phyloP scores from a whole-genome alignment of 1,140 invertebrate genomes.

The Drosophila melanogaster region DNA sequence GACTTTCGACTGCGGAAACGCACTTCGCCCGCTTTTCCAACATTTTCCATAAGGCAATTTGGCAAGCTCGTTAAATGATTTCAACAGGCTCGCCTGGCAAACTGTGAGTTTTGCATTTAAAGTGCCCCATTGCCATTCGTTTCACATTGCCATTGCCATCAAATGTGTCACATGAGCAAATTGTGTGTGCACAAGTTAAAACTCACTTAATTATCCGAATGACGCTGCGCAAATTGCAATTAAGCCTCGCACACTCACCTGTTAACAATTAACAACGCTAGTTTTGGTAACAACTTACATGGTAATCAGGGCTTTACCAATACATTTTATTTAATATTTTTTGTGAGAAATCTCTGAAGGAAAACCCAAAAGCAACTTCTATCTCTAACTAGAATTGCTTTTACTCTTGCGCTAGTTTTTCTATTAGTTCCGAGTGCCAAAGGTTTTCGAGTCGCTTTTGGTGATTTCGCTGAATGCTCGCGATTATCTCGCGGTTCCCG shows the following conservation, averaged over 20 bases:
- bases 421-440: not conserved
- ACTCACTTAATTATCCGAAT: slow-evolving; percentile 4
- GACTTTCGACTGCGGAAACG: slow-evolving; percentile 4
- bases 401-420: not conserved
- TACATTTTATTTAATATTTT: no score
- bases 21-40: slow-evolving; percentile 3
- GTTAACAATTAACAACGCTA: slow-evolving; percentile 8
- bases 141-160: slow-evolving; percentile 22
- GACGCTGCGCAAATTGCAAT: slow-evolving; percentile 20
- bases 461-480: not conserved
- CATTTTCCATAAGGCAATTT: slow-evolving; percentile 30
- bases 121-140: slow-evolving; percentile 31
- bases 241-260: slow-evolving; percentile 1
- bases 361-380: no score
- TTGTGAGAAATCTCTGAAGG: no score
- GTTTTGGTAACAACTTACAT: no score
- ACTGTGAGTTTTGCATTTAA: slow-evolving; percentile 48
- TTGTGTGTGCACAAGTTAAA: slow-evolving; percentile 17
- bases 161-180: slow-evolving; percentile 19
- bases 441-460: not conserved
- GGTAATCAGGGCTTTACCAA: no score
- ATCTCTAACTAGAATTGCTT: no score
- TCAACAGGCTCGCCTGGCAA: slow-evolving; percentile 11
- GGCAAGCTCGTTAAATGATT: slow-evolving; percentile 31
- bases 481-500: not conserved